Percentiles rank a stretch among this genome's conserved stretches.
Conservation (phyloP, 92 coral and sea anemone species). For the Pocillopora grandis region DNA sequence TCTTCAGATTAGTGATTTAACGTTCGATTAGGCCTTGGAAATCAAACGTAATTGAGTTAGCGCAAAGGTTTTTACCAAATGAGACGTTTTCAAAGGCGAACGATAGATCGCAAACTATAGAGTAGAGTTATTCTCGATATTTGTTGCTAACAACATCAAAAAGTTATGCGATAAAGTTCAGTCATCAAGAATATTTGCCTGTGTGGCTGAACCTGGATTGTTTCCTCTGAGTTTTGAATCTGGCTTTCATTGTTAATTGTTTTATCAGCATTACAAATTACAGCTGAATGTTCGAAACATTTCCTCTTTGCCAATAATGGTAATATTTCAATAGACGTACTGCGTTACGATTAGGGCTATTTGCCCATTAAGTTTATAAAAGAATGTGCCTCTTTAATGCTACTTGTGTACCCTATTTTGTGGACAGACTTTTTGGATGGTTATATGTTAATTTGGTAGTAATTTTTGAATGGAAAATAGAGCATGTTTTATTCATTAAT, state of each 20-base stretch:
- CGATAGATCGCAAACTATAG: not conserved
- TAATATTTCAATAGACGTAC: not conserved
- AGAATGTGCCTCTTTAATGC: not conserved
- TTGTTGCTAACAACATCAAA: not conserved
- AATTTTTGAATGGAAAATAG: constrained; percentile 1
- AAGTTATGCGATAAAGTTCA: not conserved
- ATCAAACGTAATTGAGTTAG: not conserved
- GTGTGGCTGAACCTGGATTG: not conserved
- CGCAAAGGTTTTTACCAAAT: constrained; percentile 20
- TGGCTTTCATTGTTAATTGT: constrained; percentile 44
- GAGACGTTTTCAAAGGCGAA: constrained; percentile 3
- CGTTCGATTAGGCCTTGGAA: no score
- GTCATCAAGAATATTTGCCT: constrained; percentile 21
- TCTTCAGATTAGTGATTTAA: no score
- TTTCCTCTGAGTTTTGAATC: constrained; percentile 7
- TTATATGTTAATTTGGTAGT: not conserved
- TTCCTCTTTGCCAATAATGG: not conserved
- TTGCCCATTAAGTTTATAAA: not conserved
- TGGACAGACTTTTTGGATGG: not conserved
- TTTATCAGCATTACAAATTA: constrained; percentile 21
- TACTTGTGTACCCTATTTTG: not conserved
- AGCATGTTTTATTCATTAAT: constrained; percentile 21
- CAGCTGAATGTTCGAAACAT: constrained; percentile 27
- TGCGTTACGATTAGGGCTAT: not conserved
- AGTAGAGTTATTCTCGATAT: not conserved